Conservation (phyloP, 1,140 invertebrate species). For the Aphaenogaster ashmeadi region DNA sequence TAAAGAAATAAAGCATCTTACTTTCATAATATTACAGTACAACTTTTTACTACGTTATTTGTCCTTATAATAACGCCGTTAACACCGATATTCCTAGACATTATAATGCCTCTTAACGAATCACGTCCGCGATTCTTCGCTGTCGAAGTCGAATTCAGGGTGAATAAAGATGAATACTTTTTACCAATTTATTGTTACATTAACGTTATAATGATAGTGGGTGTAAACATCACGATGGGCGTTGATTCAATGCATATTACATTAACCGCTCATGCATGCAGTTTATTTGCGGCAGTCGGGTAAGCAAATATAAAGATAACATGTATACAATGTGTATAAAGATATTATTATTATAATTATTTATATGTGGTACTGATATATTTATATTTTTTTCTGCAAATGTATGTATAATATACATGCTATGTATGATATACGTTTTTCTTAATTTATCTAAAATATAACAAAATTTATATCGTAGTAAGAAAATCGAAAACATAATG, state of each 20-base stretch:
- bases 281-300: conserved; percentile 37
- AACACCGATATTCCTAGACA: conserved; percentile 33
- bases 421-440: not conserved
- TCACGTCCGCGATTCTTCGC: conserved; percentile 20
- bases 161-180: conserved; percentile 27
- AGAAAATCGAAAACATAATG: conserved; percentile 9
- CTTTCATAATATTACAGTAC: conserved; percentile 4
- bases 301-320: not conserved
- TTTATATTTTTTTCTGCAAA: not conserved
- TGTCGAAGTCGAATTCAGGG: conserved; percentile 22
- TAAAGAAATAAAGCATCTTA: not conserved
- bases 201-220: not conserved
- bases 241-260: conserved; percentile 20
- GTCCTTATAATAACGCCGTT: conserved; percentile 1
- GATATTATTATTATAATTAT: not conserved
- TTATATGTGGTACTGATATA: not conserved
- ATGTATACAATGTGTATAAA: not conserved
- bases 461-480: not conserved
- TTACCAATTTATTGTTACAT: conserved; percentile 26
- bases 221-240: not conserved
- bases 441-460: not conserved
- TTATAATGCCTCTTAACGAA: conserved; percentile 15
- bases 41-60: not conserved
- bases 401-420: not conserved
- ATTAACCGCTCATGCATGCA: conserved; percentile 27